Conservation (phyloP, 53 echinoderm and acorn worm genomes). For the Stichopus horrens region DNA sequence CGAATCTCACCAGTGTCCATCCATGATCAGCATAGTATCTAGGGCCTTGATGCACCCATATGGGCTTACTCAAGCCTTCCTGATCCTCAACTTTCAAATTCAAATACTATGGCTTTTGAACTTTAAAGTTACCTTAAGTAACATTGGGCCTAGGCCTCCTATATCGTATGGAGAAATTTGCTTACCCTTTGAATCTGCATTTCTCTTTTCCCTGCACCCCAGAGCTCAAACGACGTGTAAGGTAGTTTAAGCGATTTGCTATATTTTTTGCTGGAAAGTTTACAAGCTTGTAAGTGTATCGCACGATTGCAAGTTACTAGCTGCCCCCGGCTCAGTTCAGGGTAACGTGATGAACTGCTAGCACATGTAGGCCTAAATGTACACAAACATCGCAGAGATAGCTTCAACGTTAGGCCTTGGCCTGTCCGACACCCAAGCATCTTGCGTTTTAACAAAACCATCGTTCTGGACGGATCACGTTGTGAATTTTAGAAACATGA, state of each 20-base stretch:
- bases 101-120: no score
- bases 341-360: no score
- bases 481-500: no score
- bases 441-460: not conserved
- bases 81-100: no score
- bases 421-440: not conserved
- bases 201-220: slow-evolving; percentile 94
- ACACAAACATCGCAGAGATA: not conserved
- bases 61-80: no score
- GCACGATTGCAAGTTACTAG: no score
- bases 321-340: no score
- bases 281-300: not conserved
- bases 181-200: slow-evolving; percentile 78
- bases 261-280: slow-evolving; percentile 67
- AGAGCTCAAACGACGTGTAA: slow-evolving; percentile 84
- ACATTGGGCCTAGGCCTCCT: not conserved
- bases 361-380: not conserved
- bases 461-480: not conserved
- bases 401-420: no score
- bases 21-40: no score
- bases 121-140: no score
- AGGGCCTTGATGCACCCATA: no score
- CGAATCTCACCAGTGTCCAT: no score
- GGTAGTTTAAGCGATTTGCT: slow-evolving; percentile 85
- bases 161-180: not conserved